Evolutionary conservation across 2,888 invertebrate species (phyloP), one percentile per base, ranked within the genome.

Genomic region (Pyrocoelia pectoralis): DNA sequence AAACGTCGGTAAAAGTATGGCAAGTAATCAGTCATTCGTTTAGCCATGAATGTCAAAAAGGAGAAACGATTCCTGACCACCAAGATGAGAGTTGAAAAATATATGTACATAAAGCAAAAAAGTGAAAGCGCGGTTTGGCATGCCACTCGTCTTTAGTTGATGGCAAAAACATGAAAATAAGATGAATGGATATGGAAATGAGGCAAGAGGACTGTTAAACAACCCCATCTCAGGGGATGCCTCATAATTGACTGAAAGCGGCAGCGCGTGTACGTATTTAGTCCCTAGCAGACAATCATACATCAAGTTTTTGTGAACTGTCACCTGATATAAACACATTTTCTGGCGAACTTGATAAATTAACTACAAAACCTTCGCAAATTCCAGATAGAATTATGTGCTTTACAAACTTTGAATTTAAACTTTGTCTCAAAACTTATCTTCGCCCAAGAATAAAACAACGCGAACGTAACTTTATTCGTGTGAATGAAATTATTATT

Each of bases 151-250:
- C 65, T 65, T 61, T 56, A 60, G 52, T 57, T 50, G 65, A 65
- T 57, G 57, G 65, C 57, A 60, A 65, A 61, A 64, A 61, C 64
- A 60, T 41, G 67, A 67, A 65, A 66, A 62, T 61, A 68, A 68
- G 69, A 69, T 68, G 67, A 68, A 69, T 69, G 57, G 69, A 62
- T 68, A 69, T 68, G 67, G 69, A 68, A 69, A 69, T 66, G 69
- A 69, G 69, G 56, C 63, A 59, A 66, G 66, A 60, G 65, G 68
- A 62, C 68, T 65, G 69, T 68, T 65, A 69, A 69, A 60, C 68
- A 61, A 66, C 61, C 61, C 67, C 65, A 59, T 68, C 67, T 64
- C 67, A 48, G 41, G 67, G 66, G 67, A 66, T 59, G 66, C 57
- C 56, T 65, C 65, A 66, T 69, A 69, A 69, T 69, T 69, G 69